These are phyloP conservation scores for Ceyx erithaca DNA, from an alignment of 2,797 vertebrate species.

Conservation along the genomic window DNA sequence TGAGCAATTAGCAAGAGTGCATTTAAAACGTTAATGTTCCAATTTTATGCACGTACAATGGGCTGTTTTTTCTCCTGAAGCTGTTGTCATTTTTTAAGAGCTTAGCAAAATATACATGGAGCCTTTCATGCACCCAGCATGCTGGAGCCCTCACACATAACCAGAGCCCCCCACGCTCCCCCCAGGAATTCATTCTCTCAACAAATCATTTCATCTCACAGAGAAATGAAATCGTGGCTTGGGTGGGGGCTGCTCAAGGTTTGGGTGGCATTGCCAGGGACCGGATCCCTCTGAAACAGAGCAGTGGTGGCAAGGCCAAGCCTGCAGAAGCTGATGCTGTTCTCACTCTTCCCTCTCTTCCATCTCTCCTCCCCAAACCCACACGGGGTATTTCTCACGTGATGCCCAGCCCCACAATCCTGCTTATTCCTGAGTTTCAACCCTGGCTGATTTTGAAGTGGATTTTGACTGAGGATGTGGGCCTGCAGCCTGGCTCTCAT, in stretches of 20 bases:
- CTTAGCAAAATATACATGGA: neutral
- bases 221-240: neutral
- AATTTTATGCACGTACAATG: slow-evolving; percentile 24
- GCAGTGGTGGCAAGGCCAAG: neutral
- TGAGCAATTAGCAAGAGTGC: slow-evolving; percentile 21
- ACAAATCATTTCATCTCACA: neutral
- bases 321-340: neutral
- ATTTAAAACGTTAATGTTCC: slow-evolving; percentile 43
- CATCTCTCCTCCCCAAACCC: neutral
- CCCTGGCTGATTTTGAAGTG: neutral
- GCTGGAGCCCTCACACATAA: neutral
- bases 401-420: neutral
- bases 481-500: neutral
- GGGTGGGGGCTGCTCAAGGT: neutral
- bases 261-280: neutral
- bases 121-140: neutral
- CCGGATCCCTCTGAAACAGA: neutral
- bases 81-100: slow-evolving; percentile 20
- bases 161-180: neutral
- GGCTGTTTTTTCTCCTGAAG: slow-evolving; percentile 31
- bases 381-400: neutral
- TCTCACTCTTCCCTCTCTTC: neutral
- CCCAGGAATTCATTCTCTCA: slow-evolving; percentile 4
- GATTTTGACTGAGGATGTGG: neutral
- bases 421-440: neutral